phyloP scores from a whole-genome alignment of 1,140 invertebrate species.

The Ooceraea biroi region DNA sequence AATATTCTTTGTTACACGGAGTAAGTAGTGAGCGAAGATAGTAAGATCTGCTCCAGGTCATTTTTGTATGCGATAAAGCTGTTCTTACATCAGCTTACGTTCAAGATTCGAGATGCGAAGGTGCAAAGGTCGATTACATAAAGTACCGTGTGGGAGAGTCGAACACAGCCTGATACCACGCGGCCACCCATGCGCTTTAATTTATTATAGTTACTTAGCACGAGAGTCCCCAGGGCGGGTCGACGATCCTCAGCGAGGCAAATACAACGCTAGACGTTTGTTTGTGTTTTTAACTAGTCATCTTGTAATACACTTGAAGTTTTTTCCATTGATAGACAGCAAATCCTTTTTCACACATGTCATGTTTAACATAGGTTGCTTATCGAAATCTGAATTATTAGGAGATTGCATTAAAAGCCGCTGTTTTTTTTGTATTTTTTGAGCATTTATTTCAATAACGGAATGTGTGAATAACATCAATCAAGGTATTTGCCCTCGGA shows the following conservation, averaged over 20 bases:
- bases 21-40: conserved; percentile 16
- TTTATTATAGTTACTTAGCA: conserved; percentile 68
- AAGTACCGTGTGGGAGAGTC: conserved; percentile 44
- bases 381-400: too few relatives aligned
- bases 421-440: too few relatives aligned
- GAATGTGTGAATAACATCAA: neutral
- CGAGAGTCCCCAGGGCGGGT: conserved; percentile 46
- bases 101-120: conserved; percentile 31
- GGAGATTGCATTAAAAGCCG: neutral
- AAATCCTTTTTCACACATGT: too few relatives aligned
- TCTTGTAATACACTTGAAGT: conserved; percentile 21
- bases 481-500: neutral
- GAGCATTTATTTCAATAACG: neutral
- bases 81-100: conserved; percentile 47
- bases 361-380: too few relatives aligned
- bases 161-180: conserved; percentile 22
- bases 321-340: too few relatives aligned
- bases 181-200: conserved; percentile 72
- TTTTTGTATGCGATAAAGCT: conserved; percentile 58
- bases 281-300: conserved; percentile 38
- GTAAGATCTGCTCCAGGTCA: conserved; percentile 12
- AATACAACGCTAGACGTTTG: neutral
- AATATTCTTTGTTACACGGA: conserved; percentile 22
- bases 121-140: conserved; percentile 60
- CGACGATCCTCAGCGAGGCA: neutral